A percentile compares a stretch with the other conserved stretches of the same genome.
These are phyloP conservation scores for Cybosia mesomella DNA, from an alignment of 2,888 invertebrate genomes.

Conservation along the genomic window DNA sequence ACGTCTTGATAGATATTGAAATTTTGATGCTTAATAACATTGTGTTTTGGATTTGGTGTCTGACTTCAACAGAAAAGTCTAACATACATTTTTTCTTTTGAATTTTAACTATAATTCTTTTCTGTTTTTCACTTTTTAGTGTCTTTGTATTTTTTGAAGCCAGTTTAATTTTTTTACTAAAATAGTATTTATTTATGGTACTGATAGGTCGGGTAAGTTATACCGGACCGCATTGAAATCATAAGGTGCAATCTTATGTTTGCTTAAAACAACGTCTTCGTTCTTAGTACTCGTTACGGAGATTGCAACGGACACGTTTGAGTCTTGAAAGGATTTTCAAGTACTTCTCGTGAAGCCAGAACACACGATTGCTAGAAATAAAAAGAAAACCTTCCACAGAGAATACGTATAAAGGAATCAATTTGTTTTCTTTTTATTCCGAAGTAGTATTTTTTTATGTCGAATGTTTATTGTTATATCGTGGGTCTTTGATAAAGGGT, in stretches of 20 bases:
- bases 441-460: background rate
- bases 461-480: background rate
- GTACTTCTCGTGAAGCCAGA: slow-evolving; percentile 29
- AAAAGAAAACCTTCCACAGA: background rate
- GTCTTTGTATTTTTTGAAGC: too few species aligned
- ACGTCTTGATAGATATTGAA: too few species aligned
- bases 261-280: slow-evolving; percentile 17
- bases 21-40: too few species aligned
- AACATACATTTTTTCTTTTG: background rate
- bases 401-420: background rate
- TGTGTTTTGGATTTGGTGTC: too few species aligned
- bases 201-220: background rate
- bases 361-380: slow-evolving; percentile 18
- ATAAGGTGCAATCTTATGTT: background rate
- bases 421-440: background rate
- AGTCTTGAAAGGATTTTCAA: slow-evolving; percentile 48
- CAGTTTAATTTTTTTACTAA: too few species aligned
- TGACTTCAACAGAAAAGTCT: background rate
- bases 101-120: background rate
- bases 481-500: too few species aligned
- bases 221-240: background rate
- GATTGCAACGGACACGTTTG: slow-evolving; percentile 42
- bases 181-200: too few species aligned
- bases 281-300: slow-evolving; percentile 27
- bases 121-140: too few species aligned